Evolutionary conservation across 2,797 vertebrate species (phyloP).

Genomic region (Percopsis omiscomaycus): DNA sequence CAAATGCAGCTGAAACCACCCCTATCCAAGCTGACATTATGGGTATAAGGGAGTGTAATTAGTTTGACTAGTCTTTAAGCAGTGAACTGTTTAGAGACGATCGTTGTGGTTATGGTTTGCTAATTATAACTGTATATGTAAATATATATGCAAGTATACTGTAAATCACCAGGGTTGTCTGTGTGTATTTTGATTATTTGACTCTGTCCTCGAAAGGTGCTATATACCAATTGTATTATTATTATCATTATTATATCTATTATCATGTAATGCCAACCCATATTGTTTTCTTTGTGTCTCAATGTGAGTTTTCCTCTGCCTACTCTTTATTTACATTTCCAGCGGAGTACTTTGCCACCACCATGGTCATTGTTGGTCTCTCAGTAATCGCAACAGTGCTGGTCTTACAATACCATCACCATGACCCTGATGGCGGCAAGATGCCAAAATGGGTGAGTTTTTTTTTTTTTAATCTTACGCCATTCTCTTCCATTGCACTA

Average conservation of each 20-base stretch:
- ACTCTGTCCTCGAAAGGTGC: no score
- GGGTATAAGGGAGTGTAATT: no score
- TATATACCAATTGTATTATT: no score
- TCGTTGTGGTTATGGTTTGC: no score
- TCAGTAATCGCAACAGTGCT: conserved; percentile 80
- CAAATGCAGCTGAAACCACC: conserved; percentile 15
- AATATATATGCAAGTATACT: no score
- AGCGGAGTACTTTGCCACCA: conserved; percentile 82
- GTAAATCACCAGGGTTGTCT: no score
- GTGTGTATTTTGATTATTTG: no score
- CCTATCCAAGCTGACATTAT: background rate
- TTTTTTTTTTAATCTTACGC: background rate
- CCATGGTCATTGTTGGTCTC: conserved; percentile 79
- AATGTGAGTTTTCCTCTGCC: background rate
- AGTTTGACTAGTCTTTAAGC: no score
- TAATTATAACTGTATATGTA: no score
- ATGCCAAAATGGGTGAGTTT: conserved; percentile 82
- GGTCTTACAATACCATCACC: conserved; percentile 79
- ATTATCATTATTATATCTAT: no score
- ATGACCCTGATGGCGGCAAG: conserved; percentile 76
- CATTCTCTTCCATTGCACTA: background rate
- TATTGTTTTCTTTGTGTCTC: background rate
- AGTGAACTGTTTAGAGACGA: no score
- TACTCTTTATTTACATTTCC: conserved; percentile 7
- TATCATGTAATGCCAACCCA: no score